Evolutionary conservation across 2,888 invertebrate genomes (phyloP), one percentile per base, ranked within the genome.

Genomic region (Drosophila merina): DNA sequence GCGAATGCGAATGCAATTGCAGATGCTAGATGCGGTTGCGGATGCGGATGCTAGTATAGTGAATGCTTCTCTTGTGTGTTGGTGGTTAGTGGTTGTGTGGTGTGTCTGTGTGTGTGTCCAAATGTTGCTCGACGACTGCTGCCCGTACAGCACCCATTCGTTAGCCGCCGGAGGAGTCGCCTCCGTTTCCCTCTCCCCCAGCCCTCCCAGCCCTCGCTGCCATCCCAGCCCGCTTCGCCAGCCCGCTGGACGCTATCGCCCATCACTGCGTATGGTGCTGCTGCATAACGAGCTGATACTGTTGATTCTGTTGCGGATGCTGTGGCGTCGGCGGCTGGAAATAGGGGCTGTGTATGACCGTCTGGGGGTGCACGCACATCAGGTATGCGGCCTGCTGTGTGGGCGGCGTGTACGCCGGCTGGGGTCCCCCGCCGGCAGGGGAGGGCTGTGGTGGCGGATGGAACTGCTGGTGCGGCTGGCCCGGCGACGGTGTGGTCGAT

Each of bases 381-480:
- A 94, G 94, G 89, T 93, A 94, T 72, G 93, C 92, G 86, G 93
- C 93, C 12, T 93, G 94, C 72, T 89, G 90, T 59, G 90, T 79
- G 66, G 90, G 88, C 52, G 90, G 88, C 64, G 91, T 89, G 72
- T 87, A 91, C 58, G 89, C 77, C 51, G 89, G 86, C 44, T 94
- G 94, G 48, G 94, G 94, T 84, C 91, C 92, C 80, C 91, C 92
- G 89, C 92, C 92, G 75, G 93, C 93, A 73, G 93, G 93, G 88
- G 93, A 93, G 75, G 93, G 92, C 75, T 93, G 94, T 74, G 94
- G 94, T 73, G 93, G 93, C 69, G 92, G 93, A 89, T 93, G 93
- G 81, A 93, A 92, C 86, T 93, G 93, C 85, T 93, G 94, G 83
- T 93, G 93, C 52, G 93, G 93, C 70, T 93, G 93, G 14, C 93